Percentiles rank a stretch among this genome's conserved stretches.
Conservation (phyloP, 2,113 vertebrate species). For the Aldabrachelys gigantea region DNA sequence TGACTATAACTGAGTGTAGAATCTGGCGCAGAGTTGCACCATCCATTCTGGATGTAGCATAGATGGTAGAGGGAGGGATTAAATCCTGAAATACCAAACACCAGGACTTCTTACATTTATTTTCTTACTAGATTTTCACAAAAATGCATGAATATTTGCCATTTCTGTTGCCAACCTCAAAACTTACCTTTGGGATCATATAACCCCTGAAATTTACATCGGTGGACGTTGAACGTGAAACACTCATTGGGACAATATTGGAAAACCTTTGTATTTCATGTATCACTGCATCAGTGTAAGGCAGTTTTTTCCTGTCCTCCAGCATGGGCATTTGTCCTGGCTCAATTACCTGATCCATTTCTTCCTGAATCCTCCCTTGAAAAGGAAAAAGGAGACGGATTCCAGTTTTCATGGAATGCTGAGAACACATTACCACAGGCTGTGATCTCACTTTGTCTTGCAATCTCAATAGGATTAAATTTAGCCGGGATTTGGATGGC, state of each 20-base stretch:
- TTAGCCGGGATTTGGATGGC: background rate
- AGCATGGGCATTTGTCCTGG: constrained; percentile 65
- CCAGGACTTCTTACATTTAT: accelerated
- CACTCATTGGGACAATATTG: constrained; percentile 77
- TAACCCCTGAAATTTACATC: constrained; percentile 70
- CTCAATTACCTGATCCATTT: constrained; percentile 69
- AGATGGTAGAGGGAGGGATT: background rate
- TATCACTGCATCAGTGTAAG: constrained; percentile 88
- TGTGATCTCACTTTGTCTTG: background rate
- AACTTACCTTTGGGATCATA: constrained; percentile 73
- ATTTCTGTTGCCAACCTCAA: background rate
- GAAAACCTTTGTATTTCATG: constrained; percentile 88
- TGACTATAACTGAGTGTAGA: background rate
- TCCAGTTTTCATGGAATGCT: background rate
- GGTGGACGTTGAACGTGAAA: constrained; percentile 43
- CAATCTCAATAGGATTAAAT: background rate
- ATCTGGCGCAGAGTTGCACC: background rate
- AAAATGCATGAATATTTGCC: background rate
- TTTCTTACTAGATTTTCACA: background rate
- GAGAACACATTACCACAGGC: background rate
- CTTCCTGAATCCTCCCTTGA: constrained; percentile 74
- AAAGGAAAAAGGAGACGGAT: constrained; percentile 44
- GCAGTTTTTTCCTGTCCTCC: constrained; percentile 76
- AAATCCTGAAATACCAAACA: background rate
- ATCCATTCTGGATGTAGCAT: background rate